phyloP scores from a whole-genome alignment of 1,140 invertebrate genomes.

The Eurosta solidaginis region DNA sequence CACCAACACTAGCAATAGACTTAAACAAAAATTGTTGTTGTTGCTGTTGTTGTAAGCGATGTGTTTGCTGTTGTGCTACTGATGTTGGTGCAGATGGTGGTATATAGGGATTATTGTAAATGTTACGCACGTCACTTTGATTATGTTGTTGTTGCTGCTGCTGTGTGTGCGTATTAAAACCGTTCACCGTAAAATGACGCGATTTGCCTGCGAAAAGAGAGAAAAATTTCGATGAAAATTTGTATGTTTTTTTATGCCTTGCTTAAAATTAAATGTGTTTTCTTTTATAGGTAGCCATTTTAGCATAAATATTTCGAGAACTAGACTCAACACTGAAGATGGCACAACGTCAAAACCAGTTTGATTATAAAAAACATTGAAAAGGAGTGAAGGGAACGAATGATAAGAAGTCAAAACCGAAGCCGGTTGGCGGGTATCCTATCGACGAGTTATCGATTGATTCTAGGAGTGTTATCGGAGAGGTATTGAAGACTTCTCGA shows the following conservation, averaged over 20 bases:
- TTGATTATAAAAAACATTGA: too few species aligned
- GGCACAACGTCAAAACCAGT: too few species aligned
- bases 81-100: conserved; percentile 43
- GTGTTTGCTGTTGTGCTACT: conserved; percentile 34
- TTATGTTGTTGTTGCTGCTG: conserved; percentile 38
- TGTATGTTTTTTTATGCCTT: neutral
- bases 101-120: conserved; percentile 55
- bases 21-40: conserved; percentile 47
- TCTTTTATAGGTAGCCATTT: too few species aligned
- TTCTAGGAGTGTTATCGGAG: too few species aligned
- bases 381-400: too few species aligned
- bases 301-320: too few species aligned
- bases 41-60: conserved; percentile 37
- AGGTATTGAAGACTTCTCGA: too few species aligned
- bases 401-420: too few species aligned
- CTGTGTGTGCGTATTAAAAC: conserved; percentile 54
- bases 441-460: too few species aligned
- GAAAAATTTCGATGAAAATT: neutral
- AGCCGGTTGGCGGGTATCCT: too few species aligned
- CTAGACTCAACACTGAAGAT: too few species aligned
- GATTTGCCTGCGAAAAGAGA: conserved; percentile 47
- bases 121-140: conserved; percentile 52
- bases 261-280: too few species aligned
- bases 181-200: conserved; percentile 56
- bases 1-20: conserved; percentile 38